phyloP scores from a whole-genome alignment of 2,797 vertebrate species.

The Catostomus latipinnis region DNA sequence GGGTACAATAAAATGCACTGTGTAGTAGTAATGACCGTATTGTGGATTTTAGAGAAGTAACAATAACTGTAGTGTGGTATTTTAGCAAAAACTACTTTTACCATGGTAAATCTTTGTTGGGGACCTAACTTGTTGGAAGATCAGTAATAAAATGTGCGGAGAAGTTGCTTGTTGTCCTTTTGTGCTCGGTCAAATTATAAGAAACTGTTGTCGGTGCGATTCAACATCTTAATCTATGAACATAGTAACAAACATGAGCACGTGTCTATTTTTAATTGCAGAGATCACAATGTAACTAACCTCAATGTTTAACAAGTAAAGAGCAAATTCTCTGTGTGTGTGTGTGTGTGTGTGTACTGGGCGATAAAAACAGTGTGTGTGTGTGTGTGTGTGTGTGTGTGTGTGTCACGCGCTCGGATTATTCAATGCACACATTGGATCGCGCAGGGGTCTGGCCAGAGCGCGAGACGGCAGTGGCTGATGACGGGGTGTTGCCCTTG shows the following conservation, averaged over 20 bases:
- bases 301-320: background rate
- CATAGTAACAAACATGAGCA: background rate
- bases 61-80: background rate
- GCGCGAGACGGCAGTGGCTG: conserved; percentile 44
- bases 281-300: background rate
- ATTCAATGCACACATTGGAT: conserved; percentile 44
- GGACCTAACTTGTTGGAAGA: background rate
- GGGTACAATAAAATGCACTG: no score
- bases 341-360: conserved; percentile 11
- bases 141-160: background rate
- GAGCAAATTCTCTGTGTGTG: background rate
- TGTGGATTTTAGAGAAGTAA: no score
- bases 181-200: background rate
- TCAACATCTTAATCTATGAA: background rate
- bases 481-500: conserved; percentile 41
- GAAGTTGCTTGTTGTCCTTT: background rate
- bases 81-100: background rate
- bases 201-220: background rate
- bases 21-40: no score
- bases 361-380: background rate
- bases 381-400: conserved; percentile 10
- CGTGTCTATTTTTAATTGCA: background rate
- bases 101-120: background rate
- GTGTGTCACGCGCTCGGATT: conserved; percentile 48
- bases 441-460: conserved; percentile 53